Base-by-base conservation (phyloP, 1,140 invertebrate genomes). In the Aporrectodea caliginosa region DNA sequence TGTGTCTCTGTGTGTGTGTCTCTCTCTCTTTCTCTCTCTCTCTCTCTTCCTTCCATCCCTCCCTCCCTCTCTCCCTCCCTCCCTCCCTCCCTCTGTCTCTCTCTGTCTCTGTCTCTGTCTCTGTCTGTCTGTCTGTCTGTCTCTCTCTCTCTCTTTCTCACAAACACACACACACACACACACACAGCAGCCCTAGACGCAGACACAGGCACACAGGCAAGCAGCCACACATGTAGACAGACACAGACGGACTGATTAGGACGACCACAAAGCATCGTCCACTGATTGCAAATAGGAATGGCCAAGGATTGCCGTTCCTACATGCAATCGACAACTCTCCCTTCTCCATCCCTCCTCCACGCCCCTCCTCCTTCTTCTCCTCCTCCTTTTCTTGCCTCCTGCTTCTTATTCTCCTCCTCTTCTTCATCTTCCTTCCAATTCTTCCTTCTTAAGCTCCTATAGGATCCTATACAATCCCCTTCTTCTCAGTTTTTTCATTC, bases 111-210 rank as follows among this genome's bases (percentile, higher is more conserved):
- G 43, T 58, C 43, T 58, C 6, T 58, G 6, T 58, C 6, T 58
- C 43, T 58, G 43, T 58, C 43, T 58, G 43, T 58, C 43, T 58
- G 43, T 58, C 43, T 58, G 43, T 58, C 43, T 58, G 43, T 58
- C 43, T 58, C 6, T 58, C 43, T 58, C 6, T 58, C 43, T 58
- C 6, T 58, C 43, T 58, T 12, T 58, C 43, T 58, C 43, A 58
- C 43, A 58, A 58, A 58, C 43, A 6, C 43, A 58, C 43, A 58
- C 6, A 12, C 43, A 58, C 43, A 58, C 43, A 22, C 43, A 12
- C 43, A 58, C 43, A 58, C 6, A 58, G 22, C 43, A 6, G 6
- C 6, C 43, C 22, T 22, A 58, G 43, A 58, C 43, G 6, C 22
- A 12, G 6, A 58, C 22, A 22, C 22, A 58, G 43, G 22, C 43